These are phyloP conservation scores for Scomber scombrus DNA, from an alignment of 2,113 vertebrate genomes.

Conservation along the genomic window DNA sequence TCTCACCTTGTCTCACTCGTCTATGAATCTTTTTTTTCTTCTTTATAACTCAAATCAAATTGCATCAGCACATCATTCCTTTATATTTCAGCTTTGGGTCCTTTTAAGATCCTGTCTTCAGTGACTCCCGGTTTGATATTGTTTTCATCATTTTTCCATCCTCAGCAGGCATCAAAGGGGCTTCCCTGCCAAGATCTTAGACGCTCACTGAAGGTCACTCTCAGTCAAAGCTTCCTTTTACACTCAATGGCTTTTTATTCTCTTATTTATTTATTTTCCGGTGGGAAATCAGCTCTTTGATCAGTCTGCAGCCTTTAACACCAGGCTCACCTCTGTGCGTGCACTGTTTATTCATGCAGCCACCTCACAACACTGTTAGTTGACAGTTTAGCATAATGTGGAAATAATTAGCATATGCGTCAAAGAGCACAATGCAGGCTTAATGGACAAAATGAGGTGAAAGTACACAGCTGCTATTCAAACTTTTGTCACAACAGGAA, in stretches of 20 bases:
- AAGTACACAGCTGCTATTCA: neutral
- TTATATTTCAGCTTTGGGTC: constrained; percentile 1
- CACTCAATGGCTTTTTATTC: neutral
- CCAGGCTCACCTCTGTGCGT: neutral
- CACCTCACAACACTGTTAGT: neutral
- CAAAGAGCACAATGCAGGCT: neutral
- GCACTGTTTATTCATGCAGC: neutral
- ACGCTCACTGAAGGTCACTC: constrained; percentile 36
- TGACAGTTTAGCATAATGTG: constrained; percentile 20
- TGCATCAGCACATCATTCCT: constrained; percentile 39
- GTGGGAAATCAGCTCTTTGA: constrained; percentile 28
- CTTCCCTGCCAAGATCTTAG: constrained; percentile 39
- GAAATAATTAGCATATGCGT: constrained; percentile 11
- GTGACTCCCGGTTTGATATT: constrained; percentile 19
- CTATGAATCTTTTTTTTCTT: neutral
- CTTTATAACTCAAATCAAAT: constrained; percentile 12
- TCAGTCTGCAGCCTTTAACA: constrained; percentile 15
- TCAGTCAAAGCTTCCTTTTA: constrained; percentile 24
- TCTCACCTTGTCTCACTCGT: neutral
- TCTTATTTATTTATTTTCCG: neutral
- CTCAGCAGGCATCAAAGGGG: constrained; percentile 49
- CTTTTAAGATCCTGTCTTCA: constrained; percentile 3
- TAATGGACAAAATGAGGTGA: neutral
- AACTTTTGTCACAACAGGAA: no score
- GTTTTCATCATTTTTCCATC: constrained; percentile 45